phyloP scores from a whole-genome alignment of 1,140 invertebrate species.

The Polypedilum vanderplanki region DNA sequence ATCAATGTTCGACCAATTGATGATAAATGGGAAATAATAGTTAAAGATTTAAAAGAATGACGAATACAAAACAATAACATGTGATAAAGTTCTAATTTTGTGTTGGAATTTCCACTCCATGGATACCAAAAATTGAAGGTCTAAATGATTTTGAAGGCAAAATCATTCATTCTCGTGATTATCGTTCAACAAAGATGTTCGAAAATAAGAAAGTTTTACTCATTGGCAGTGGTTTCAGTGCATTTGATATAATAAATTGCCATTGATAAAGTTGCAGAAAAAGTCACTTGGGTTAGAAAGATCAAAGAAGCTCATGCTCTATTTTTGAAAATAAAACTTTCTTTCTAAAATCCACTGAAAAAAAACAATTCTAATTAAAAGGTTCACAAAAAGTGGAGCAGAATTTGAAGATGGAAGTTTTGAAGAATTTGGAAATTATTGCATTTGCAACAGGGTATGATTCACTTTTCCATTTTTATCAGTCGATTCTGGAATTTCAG shows the following conservation, averaged over 20 bases:
- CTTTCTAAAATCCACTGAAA: slow-evolving; percentile 56
- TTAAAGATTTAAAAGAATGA: neutral
- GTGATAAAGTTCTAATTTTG: slow-evolving; percentile 57
- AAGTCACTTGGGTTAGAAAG: neutral
- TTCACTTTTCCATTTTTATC: slow-evolving; percentile 41
- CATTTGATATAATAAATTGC: slow-evolving; percentile 51
- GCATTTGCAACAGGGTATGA: slow-evolving; percentile 36
- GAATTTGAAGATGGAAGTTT: slow-evolving; percentile 52
- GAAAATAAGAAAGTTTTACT: slow-evolving; percentile 35
- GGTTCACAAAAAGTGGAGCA: slow-evolving; percentile 46
- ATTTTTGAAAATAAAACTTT: slow-evolving; percentile 43
- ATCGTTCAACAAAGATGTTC: slow-evolving; percentile 50
- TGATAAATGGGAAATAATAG: slow-evolving; percentile 13
- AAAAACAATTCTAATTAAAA: slow-evolving; percentile 48
- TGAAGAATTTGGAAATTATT: slow-evolving; percentile 58
- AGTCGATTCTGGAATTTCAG: slow-evolving; percentile 32
- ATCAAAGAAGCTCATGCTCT: neutral
- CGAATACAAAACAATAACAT: slow-evolving; percentile 37
- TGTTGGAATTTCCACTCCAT: slow-evolving; percentile 56
- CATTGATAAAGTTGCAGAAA: neutral
- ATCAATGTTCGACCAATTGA: neutral
- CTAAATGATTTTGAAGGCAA: slow-evolving; percentile 42
- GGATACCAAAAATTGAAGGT: slow-evolving; percentile 38
- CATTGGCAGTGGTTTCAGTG: slow-evolving; percentile 56
- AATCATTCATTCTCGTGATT: slow-evolving; percentile 57